Conservation (phyloP, 1,140 invertebrate genomes). For the Panagrolaimus sp. region DNA sequence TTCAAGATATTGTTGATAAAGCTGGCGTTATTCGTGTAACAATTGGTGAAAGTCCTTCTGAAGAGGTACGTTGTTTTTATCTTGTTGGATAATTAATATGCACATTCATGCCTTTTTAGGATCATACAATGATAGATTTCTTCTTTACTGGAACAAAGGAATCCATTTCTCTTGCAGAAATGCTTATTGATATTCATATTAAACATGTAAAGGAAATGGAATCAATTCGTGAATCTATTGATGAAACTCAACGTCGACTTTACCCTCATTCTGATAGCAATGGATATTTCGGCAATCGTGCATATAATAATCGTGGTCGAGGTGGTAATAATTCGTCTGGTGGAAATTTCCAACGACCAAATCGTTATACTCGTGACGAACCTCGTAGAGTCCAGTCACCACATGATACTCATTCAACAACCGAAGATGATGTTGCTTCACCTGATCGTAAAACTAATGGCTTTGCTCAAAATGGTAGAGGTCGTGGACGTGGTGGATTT, state of each 20-base stretch:
- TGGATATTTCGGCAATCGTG: background rate
- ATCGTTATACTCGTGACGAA: no score
- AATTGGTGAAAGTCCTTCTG: slow-evolving; percentile 96
- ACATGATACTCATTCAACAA: no score
- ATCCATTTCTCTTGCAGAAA: slow-evolving; percentile 31
- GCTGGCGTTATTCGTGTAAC: slow-evolving; percentile 89
- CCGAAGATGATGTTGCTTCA: no score
- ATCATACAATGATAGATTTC: slow-evolving; percentile 22
- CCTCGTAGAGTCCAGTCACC: no score
- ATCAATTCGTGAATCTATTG: slow-evolving; percentile 31
- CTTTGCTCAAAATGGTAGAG: no score
- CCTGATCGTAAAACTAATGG: no score
- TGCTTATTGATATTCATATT: slow-evolving; percentile 42
- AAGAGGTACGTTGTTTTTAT: background rate
- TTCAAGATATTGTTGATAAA: slow-evolving; percentile 98
- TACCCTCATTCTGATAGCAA: background rate
- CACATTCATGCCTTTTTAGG: slow-evolving; percentile 15
- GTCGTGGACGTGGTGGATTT: no score
- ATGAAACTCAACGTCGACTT: slow-evolving; percentile 23
- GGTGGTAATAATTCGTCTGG: no score
- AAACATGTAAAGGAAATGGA: slow-evolving; percentile 51
- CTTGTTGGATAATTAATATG: background rate
- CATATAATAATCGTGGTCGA: background rate
- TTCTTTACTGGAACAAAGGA: slow-evolving; percentile 42
- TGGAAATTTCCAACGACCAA: no score